Evolutionary conservation across 2,797 vertebrate species (phyloP).

Genomic region (Micropoecilia bifurca): DNA sequence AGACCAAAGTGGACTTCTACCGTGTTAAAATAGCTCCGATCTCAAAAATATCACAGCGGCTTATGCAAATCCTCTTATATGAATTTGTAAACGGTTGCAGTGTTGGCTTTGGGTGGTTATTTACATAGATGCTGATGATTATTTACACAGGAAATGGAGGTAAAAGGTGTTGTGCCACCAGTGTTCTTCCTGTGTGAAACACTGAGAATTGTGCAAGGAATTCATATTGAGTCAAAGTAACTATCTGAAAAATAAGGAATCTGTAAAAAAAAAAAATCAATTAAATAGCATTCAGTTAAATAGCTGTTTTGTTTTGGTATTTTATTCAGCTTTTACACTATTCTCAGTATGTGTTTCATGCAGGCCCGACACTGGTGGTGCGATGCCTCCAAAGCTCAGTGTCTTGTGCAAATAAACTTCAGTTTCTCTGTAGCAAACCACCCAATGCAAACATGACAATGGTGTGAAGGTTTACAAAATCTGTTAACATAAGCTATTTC

Average conservation of each 20-base stretch:
- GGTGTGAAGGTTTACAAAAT: background rate
- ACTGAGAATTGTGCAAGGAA: background rate
- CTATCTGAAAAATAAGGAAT: background rate
- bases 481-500: background rate
- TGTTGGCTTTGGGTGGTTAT: background rate
- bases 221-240: background rate
- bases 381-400: background rate
- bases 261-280: background rate
- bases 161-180: background rate
- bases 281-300: background rate
- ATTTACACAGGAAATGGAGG: background rate
- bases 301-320: background rate
- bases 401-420: background rate
- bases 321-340: background rate
- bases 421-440: background rate
- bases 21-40: background rate
- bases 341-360: background rate
- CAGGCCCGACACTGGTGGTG: background rate
- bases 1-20: background rate
- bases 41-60: background rate
- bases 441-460: background rate
- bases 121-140: background rate
- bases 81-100: background rate
- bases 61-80: background rate
- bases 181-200: background rate